Evolutionary conservation across 2,113 vertebrate species (phyloP).

Genomic region (Bubo blakistoni): DNA sequence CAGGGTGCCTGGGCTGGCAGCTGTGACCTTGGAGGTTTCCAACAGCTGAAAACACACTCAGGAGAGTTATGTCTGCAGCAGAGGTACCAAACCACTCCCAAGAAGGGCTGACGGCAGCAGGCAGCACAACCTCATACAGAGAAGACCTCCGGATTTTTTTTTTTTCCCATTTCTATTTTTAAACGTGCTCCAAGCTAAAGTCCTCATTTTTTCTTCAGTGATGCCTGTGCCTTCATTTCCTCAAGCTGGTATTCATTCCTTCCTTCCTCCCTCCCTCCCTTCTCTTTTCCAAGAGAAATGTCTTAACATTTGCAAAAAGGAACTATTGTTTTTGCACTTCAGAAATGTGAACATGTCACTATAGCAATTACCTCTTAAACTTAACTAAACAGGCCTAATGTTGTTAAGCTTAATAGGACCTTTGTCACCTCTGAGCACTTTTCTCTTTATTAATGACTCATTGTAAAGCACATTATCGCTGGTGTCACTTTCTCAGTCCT

Average conservation of each 20-base stretch:
- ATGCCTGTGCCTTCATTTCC: background rate
- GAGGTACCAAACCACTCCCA: background rate
- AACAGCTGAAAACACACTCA: background rate
- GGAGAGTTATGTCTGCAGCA: background rate
- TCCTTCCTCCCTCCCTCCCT: background rate
- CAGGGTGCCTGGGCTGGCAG: background rate
- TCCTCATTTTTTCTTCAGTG: background rate
- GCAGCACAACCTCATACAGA: background rate
- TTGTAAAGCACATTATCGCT: background rate
- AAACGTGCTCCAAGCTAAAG: background rate
- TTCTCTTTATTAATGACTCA: conserved; percentile 7
- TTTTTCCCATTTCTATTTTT: background rate
- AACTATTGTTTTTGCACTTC: conserved; percentile 1
- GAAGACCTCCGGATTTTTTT: background rate
- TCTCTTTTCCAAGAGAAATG: background rate
- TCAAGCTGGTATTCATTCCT: background rate
- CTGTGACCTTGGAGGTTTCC: background rate
- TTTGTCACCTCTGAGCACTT: background rate
- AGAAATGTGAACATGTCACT: conserved; percentile 11
- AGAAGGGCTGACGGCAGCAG: background rate
- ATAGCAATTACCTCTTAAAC: conserved; percentile 31
- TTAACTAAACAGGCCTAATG: conserved; percentile 14
- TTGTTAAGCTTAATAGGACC: background rate
- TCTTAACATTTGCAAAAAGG: conserved; percentile 18
- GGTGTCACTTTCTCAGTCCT: background rate